Evolutionary conservation across 2,797 vertebrate species (phyloP), one percentile per base, ranked within the genome.

Genomic region (Cottoperca gobio): DNA sequence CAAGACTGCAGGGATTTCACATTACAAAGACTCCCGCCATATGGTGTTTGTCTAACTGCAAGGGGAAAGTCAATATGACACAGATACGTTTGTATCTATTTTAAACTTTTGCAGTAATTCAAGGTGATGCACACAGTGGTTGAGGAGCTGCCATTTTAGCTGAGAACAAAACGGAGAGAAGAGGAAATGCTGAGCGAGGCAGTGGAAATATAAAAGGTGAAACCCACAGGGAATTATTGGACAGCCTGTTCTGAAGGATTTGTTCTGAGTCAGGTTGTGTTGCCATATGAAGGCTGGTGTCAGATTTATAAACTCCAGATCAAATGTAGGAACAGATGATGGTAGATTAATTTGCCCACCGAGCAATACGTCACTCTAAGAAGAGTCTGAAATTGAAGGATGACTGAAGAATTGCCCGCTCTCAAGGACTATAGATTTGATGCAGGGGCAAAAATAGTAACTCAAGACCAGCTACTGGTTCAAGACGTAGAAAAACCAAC

Each of bases 1-100:
- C 39, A 23, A 46, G 28, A 59, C 82, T 79, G 68, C 49, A 73
- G 88, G 81, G 73, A 72, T 71, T 87, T 77, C 43, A 63, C 67
- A 68, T 80, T 63, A 81, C 69, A 75, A 73, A 86, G 65, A 45
- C 40, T 60, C 33, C 39, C 35, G 28, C 79, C 86, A 88, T 86
- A 84, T 90, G 83, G 64, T 86, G 84, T 88, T 87, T 83, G 72
- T 83, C 45, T 73, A 62, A 62, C 55, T 62, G 60, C 50, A 73
- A 62, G 19, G 16, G 31, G 62, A 58, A 77, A 74, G 71, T 85
- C 43, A 65, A 71, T 55, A 53, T 26, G 70, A 74, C 42, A 68
- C 49, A 0, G 8, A 69, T 73, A 73, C 10, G 26, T 78, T 64
- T 81, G 48, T 63, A 39, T 21, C 65, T 62, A 77, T 89, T 87